phyloP scores from a whole-genome alignment of 2,113 vertebrate species.

The Apeltes quadracus region DNA sequence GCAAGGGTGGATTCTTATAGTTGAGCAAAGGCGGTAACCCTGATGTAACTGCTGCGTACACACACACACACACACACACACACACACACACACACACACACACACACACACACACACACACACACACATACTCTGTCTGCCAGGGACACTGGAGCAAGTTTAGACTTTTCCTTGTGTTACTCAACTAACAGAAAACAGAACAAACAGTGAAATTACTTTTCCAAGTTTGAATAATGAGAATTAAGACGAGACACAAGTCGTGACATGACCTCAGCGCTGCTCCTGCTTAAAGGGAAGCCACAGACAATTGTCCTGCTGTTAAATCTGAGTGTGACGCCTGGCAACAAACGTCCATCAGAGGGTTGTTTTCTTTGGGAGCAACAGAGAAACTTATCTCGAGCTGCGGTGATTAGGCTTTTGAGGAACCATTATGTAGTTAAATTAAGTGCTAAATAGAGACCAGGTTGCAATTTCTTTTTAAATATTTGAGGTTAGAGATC shows the following conservation, averaged over 20 bases:
- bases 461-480: constrained; percentile 48
- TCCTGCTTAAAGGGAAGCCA: constrained; percentile 31
- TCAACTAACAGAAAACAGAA: constrained; percentile 40
- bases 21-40: constrained; percentile 58
- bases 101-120: not conserved
- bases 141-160: constrained; percentile 40
- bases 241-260: constrained; percentile 47
- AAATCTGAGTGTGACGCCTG: constrained; percentile 37
- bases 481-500: constrained; percentile 27
- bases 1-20: constrained; percentile 63
- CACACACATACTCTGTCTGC: constrained; percentile 30
- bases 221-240: constrained; percentile 39
- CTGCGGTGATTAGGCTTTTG: constrained; percentile 55
- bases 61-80: not conserved
- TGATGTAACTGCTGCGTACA: not conserved
- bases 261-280: constrained; percentile 42
- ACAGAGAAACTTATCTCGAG: constrained; percentile 46
- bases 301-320: constrained; percentile 26
- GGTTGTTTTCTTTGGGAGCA: constrained; percentile 60
- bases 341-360: constrained; percentile 43
- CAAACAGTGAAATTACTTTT: constrained; percentile 56
- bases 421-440: constrained; percentile 72
- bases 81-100: constrained; percentile 12
- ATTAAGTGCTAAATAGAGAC: constrained; percentile 69
- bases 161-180: constrained; percentile 50